Percentiles rank a stretch among this genome's conserved stretches.
These are phyloP conservation scores for Sminthurides aquaticus DNA, from an alignment of 2,888 invertebrate genomes.

Conservation along the genomic window DNA sequence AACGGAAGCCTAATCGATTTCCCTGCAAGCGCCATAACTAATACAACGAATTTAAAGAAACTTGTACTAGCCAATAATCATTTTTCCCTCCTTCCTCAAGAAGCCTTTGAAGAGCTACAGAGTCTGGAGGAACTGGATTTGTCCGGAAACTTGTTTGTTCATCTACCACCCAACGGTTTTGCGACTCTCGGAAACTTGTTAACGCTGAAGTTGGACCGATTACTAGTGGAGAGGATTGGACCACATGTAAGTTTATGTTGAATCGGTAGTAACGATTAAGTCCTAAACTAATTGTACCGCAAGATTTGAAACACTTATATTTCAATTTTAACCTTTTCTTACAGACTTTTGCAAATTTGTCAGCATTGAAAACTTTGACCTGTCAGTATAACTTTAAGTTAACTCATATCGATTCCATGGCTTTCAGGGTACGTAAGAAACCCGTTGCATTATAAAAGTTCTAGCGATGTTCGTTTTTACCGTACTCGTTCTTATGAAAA, in stretches of 20 bases:
- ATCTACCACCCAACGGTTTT: conserved; percentile 28
- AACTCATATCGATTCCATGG: conserved; percentile 26
- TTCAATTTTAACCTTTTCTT: too few relatives aligned
- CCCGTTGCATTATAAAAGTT: too few relatives aligned
- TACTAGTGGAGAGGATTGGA: conserved; percentile 23
- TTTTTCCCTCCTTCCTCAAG: conserved; percentile 25
- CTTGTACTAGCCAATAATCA: conserved; percentile 33
- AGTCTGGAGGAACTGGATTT: conserved; percentile 31
- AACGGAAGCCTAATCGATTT: conserved; percentile 35
- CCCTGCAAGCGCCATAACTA: conserved; percentile 28
- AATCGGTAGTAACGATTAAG: neutral
- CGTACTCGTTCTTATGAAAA: too few relatives aligned
- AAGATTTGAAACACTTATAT: too few relatives aligned
- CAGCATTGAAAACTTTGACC: conserved; percentile 24
- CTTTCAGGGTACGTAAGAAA: conserved; percentile 28
- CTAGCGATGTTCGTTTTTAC: too few relatives aligned
- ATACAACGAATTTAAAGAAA: conserved; percentile 30
- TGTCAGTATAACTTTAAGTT: conserved; percentile 33
- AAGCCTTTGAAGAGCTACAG: conserved; percentile 21
- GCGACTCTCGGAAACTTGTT: conserved; percentile 21
- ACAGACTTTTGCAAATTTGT: conserved; percentile 38
- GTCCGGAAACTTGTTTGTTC: conserved; percentile 33
- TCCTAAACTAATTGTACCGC: too few relatives aligned
- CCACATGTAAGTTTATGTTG: conserved; percentile 31
- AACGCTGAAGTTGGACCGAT: conserved; percentile 25